A percentile compares a stretch with the other conserved stretches of the same genome.
phyloP scores from a whole-genome alignment of 2,888 invertebrate species.

The Notodonta dromedarius region DNA sequence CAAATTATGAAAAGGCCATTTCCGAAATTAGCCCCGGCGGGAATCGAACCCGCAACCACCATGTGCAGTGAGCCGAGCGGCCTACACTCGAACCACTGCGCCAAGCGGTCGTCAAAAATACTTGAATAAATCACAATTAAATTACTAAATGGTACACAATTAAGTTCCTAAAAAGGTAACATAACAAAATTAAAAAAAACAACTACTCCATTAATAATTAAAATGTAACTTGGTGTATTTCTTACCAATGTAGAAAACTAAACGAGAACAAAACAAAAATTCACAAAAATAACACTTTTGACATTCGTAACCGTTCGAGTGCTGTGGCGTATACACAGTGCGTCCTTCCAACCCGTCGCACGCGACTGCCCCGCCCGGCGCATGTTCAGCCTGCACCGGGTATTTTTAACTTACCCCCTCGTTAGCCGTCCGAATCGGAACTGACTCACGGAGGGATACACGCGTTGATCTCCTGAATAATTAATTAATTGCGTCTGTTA shows the following conservation, averaged over 20 bases:
- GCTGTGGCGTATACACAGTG: constrained; percentile 18
- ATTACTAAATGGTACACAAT: too few species aligned
- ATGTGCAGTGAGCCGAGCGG: too few species aligned
- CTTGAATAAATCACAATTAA: too few species aligned
- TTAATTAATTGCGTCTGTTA: constrained; percentile 43
- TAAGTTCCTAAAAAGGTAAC: too few species aligned
- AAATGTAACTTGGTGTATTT: neutral
- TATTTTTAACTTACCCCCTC: constrained; percentile 78
- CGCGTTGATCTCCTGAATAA: constrained; percentile 39
- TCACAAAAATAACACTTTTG: neutral
- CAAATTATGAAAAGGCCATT: too few species aligned
- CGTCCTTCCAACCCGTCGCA: constrained; percentile 36
- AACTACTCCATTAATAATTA: neutral
- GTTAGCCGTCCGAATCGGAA: constrained; percentile 41
- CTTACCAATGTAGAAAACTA: neutral
- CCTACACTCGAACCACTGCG: too few species aligned
- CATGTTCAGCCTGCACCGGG: constrained; percentile 45
- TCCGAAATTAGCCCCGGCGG: too few species aligned
- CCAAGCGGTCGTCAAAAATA: too few species aligned
- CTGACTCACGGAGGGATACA: constrained; percentile 51
- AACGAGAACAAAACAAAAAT: neutral
- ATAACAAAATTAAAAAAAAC: too few species aligned
- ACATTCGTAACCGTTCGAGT: constrained; percentile 13
- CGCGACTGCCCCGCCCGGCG: constrained; percentile 51
- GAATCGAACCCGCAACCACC: too few species aligned